Percentiles rank a stretch among this genome's conserved stretches.
phyloP scores from a whole-genome alignment of 92 coral and sea anemone species.

The Epizoanthus stellaris region DNA sequence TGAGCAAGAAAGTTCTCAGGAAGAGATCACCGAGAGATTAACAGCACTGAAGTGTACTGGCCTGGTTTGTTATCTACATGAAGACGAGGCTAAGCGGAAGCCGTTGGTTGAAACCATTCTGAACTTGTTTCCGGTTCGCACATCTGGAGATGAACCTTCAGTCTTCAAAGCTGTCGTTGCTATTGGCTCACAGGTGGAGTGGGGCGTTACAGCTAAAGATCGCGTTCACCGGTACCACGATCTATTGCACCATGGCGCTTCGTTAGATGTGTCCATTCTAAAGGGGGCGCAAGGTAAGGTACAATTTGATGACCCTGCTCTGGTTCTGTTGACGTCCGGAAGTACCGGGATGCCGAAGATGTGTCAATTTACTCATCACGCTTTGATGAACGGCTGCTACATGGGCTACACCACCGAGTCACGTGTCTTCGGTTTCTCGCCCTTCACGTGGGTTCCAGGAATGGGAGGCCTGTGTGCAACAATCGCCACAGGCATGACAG shows the following conservation, averaged over 20 bases:
- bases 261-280: not conserved
- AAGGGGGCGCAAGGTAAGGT: slow-evolving; percentile 5
- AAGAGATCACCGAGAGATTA: not conserved
- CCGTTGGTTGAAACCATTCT: not conserved
- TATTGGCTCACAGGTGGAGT: not conserved
- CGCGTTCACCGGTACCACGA: not conserved
- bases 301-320: slow-evolving; percentile 29
- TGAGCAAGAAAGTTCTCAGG: not conserved
- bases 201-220: not conserved
- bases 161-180: not conserved
- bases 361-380: slow-evolving; percentile 35
- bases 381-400: slow-evolving; percentile 11
- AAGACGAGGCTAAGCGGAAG: slow-evolving; percentile 1
- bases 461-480: not conserved
- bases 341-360: slow-evolving; percentile 44
- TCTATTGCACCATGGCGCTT: not conserved
- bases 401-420: not conserved
- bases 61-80: not conserved
- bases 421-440: not conserved
- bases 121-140: not conserved
- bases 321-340: slow-evolving; percentile 43
- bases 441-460: slow-evolving; percentile 1
- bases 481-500: not conserved
- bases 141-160: not conserved
- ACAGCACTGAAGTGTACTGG: not conserved